phyloP scores from a whole-genome alignment of 2,113 vertebrate species.

The Monarcha castaneiventris region DNA sequence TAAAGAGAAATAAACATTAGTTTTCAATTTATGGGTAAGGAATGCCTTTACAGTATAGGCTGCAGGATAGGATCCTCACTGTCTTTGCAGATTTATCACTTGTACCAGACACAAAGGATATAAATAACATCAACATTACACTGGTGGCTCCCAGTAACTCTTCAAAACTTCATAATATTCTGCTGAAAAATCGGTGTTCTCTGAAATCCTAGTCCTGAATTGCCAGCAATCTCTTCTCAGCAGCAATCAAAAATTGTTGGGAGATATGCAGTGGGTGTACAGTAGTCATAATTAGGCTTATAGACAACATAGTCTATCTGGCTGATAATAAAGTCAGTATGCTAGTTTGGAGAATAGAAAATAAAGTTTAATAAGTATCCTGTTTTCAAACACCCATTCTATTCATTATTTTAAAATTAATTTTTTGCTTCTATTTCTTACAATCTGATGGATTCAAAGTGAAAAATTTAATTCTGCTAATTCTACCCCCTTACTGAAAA shows the following conservation, averaged over 20 bases:
- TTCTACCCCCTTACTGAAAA: neutral
- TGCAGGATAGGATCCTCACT: neutral
- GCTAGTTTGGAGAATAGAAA: neutral
- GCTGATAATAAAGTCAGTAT: neutral
- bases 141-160: neutral
- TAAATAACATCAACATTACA: constrained; percentile 28
- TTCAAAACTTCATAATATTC: neutral
- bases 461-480: neutral
- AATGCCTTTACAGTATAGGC: neutral
- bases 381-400: neutral
- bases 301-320: neutral
- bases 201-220: neutral
- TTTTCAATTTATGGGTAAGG: neutral
- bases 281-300: neutral
- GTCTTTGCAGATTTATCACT: constrained; percentile 17
- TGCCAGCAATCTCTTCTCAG: neutral
- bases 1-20: constrained; percentile 31
- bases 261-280: neutral
- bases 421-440: constrained; percentile 5
- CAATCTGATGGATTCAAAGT: neutral
- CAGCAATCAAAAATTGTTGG: neutral
- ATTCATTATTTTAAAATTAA: neutral
- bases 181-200: neutral
- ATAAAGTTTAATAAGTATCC: neutral
- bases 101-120: neutral